Evolutionary conservation across 2,797 vertebrate species (phyloP).

Genomic region (Hafferia zeledoni): DNA sequence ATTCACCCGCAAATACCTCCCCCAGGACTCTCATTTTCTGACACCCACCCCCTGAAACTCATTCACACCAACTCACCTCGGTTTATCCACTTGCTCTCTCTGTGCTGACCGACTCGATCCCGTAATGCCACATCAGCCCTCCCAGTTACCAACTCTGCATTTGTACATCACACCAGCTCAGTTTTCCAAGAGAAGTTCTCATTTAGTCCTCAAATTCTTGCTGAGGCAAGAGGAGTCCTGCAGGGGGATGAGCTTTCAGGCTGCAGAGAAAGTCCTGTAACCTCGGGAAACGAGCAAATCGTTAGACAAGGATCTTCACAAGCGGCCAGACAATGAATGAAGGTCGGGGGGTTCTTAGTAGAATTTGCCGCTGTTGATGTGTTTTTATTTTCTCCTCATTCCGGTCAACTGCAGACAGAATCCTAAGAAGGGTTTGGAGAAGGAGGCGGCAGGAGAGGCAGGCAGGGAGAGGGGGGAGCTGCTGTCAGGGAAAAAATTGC

Average conservation of each 20-base stretch:
- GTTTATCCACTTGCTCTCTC: background rate
- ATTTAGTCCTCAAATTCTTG: background rate
- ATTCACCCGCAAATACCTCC: background rate
- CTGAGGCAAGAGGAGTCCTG: background rate
- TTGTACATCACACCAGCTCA: background rate
- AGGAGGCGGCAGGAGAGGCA: background rate
- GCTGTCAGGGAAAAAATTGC: background rate
- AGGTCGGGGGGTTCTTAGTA: background rate
- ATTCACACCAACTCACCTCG: background rate
- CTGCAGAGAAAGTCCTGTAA: background rate
- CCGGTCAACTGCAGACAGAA: background rate
- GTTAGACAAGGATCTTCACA: background rate
- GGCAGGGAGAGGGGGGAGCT: background rate
- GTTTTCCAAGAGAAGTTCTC: background rate
- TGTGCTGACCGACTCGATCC: background rate
- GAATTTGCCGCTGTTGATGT: background rate
- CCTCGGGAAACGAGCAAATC: background rate
- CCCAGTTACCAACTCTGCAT: background rate
- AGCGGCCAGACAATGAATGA: background rate
- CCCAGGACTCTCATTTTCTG: background rate
- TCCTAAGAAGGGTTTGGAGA: background rate
- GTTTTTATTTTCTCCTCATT: background rate
- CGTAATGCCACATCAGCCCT: fast-evolving
- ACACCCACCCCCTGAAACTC: background rate
- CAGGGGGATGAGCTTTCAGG: background rate